These are phyloP conservation scores for Glyptemys insculpta DNA, from an alignment of 2,797 vertebrate species.

Conservation along the genomic window DNA sequence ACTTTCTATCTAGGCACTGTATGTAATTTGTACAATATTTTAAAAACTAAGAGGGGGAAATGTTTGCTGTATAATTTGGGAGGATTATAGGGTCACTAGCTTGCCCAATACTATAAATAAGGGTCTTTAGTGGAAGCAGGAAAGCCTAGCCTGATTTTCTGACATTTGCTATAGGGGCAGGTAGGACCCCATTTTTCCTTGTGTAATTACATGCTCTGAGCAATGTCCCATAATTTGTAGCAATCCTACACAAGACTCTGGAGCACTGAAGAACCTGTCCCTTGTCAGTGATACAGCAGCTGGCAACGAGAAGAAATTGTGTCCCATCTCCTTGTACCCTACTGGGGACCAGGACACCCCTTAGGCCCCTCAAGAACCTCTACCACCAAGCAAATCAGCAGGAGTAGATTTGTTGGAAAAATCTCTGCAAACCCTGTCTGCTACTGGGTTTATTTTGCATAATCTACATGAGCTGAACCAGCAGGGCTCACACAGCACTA, in stretches of 20 bases:
- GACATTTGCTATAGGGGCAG: neutral
- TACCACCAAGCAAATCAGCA: neutral
- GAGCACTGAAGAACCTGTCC: neutral
- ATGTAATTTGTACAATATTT: neutral
- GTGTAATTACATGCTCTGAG: neutral
- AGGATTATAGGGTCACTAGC: neutral
- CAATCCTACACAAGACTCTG: neutral
- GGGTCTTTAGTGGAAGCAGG: neutral
- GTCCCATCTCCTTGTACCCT: neutral
- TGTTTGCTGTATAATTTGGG: neutral
- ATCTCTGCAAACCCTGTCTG: neutral
- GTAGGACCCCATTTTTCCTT: neutral
- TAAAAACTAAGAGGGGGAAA: neutral
- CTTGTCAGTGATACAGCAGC: neutral
- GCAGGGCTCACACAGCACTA: neutral
- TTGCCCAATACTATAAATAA: neutral
- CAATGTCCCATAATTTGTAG: neutral
- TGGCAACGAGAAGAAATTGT: neutral
- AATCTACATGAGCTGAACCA: neutral
- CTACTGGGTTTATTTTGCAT: neutral
- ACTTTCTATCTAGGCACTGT: neutral
- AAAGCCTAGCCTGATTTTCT: neutral
- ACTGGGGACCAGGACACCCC: neutral
- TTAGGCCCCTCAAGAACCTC: neutral
- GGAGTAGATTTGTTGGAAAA: neutral